Evolutionary conservation across 2,888 invertebrate species (phyloP).

Genomic region (Calameuta idolon): DNA sequence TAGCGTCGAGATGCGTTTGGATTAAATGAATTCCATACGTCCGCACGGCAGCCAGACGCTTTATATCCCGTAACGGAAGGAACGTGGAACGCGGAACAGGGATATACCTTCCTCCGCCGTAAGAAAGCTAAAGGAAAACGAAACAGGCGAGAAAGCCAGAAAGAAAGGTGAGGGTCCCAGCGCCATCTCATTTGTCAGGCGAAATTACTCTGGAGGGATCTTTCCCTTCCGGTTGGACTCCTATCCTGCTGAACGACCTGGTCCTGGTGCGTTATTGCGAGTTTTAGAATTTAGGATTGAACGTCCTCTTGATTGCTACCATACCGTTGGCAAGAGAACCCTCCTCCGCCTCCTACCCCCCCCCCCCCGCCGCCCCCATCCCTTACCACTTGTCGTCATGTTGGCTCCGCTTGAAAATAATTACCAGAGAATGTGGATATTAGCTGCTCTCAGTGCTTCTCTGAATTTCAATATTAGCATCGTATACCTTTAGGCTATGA

Average conservation of each 20-base stretch:
- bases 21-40: slow-evolving; percentile 9
- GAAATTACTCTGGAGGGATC: slow-evolving; percentile 24
- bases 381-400: neutral
- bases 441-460: neutral
- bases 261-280: slow-evolving; percentile 4
- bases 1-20: neutral
- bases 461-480: neutral
- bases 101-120: neutral
- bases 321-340: neutral
- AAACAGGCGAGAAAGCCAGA: neutral
- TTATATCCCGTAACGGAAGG: slow-evolving; percentile 8
- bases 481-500: neutral
- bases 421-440: neutral
- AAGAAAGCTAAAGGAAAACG: neutral
- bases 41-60: neutral
- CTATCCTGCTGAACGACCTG: neutral
- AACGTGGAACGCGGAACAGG: neutral
- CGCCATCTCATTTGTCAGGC: slow-evolving; percentile 25
- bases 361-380: neutral
- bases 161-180: slow-evolving; percentile 9
- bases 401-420: neutral
- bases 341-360: neutral
- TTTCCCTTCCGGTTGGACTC: slow-evolving; percentile 17
- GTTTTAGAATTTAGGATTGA: slow-evolving; percentile 9
- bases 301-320: neutral